Conservation (phyloP, 2,797 vertebrate species). For the Stomatorhinus walkeri region DNA sequence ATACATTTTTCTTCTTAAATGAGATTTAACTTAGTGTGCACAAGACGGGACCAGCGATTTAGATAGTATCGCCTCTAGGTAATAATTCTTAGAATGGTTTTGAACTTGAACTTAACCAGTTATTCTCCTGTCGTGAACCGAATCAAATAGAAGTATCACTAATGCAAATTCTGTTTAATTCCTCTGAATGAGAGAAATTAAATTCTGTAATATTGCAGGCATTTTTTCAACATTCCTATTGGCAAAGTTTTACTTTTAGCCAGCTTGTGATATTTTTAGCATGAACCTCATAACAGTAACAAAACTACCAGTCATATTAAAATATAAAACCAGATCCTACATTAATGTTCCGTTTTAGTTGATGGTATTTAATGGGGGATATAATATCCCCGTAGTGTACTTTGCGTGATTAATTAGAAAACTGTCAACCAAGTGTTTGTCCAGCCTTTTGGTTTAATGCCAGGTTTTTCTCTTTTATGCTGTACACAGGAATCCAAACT, state of each 20-base stretch:
- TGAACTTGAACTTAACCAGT: neutral
- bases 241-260: neutral
- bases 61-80: neutral
- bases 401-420: neutral
- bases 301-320: neutral
- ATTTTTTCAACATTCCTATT: neutral
- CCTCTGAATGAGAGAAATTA: neutral
- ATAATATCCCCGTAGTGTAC: neutral
- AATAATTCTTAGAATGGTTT: neutral
- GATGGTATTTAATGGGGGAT: neutral
- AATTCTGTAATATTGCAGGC: neutral
- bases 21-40: neutral
- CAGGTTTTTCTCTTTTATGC: neutral
- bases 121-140: neutral
- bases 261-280: neutral
- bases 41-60: neutral
- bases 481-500: slow-evolving; percentile 33
- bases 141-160: neutral
- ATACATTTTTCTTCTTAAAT: neutral
- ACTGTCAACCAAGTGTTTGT: neutral
- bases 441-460: neutral
- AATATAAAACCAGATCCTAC: neutral
- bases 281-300: neutral
- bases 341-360: neutral
- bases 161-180: neutral